Base-by-base conservation (phyloP, 2,113 vertebrate genomes). In the Poeciliopsis turrubarensis region DNA sequence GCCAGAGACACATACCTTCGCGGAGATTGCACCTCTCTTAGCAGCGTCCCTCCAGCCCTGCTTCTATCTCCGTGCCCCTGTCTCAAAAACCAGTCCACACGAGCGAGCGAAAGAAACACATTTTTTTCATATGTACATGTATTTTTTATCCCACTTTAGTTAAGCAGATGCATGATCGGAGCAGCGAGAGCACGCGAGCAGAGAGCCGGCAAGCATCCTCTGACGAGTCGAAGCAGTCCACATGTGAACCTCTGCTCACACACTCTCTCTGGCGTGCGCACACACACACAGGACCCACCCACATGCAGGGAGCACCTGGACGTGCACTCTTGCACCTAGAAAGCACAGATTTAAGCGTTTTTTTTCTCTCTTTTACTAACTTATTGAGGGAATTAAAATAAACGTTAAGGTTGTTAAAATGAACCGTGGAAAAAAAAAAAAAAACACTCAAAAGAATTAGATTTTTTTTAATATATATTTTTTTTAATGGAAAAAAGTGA, bases 121-220 rank as follows among this genome's bases (percentile, higher is more conserved):
- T 61, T 8, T 69, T 57, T 60, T 75, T 51, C 81, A 2, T 37
- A 37, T 37, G 10, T 37, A 37, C 11, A 37, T 37, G 34, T 37
- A 37, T 37, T 37, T 34, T 84, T 3, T 75, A 94, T 95, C 92
- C 92, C 22, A 57, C 51, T 57, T 25, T n/a, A 57, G 93, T 91
- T 94, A 91, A 95, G 95, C 95, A 96, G 95, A 96, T 96, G 95
- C 95, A 96, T 94, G 94, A 95, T 96, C 94, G 95, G 95, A 96
- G 78, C 81, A 41, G 95, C 39, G 94, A 95, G 94, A 95, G 95
- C 94, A 94, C 92, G 94, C 95, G 87, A 94, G 95, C 95, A 93
- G 93, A 95, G 94, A 95, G 94, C 94, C 95, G 90, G 92, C 94
- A 95, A 94, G 92, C 95, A 95, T 95, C 94, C 95, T 95, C 93